Evolutionary conservation across 2,888 invertebrate species (phyloP).

Genomic region (Amphiduros pacificus): DNA sequence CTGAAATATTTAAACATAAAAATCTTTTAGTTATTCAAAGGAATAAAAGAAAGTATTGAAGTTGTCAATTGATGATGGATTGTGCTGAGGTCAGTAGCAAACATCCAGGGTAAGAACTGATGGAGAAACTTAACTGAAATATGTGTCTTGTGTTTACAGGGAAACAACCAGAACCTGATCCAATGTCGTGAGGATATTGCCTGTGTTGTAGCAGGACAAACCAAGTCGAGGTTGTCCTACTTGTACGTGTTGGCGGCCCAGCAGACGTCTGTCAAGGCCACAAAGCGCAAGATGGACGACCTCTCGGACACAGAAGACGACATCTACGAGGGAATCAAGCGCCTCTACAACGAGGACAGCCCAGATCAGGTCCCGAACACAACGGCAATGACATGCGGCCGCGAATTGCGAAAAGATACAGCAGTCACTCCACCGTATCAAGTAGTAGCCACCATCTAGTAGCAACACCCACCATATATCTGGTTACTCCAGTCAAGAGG

Average conservation of each 20-base stretch:
- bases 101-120: background rate
- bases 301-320: constrained; percentile 39
- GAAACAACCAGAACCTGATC: constrained; percentile 45
- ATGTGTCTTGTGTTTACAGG: constrained; percentile 30
- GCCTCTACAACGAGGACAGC: constrained; percentile 51
- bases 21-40: too few species aligned
- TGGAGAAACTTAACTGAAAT: background rate
- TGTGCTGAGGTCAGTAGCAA: too few species aligned
- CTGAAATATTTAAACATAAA: too few species aligned
- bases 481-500: too few species aligned
- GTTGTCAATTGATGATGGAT: too few species aligned
- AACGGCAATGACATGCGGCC: too few species aligned
- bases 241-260: background rate
- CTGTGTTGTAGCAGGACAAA: constrained; percentile 32
- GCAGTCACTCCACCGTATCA: too few species aligned
- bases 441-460: too few species aligned
- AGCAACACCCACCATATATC: too few species aligned
- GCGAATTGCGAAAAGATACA: too few species aligned
- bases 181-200: constrained; percentile 45
- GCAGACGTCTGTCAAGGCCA: constrained; percentile 31
- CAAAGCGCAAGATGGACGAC: constrained; percentile 47
- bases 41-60: too few species aligned
- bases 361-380: too few species aligned
- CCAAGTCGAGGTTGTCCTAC: background rate
- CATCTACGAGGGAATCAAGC: constrained; percentile 54